A percentile compares a stretch with the other conserved stretches of the same genome.
phyloP scores from a whole-genome alignment of 2,888 invertebrate genomes.

The Coelogynopora nodosa region DNA sequence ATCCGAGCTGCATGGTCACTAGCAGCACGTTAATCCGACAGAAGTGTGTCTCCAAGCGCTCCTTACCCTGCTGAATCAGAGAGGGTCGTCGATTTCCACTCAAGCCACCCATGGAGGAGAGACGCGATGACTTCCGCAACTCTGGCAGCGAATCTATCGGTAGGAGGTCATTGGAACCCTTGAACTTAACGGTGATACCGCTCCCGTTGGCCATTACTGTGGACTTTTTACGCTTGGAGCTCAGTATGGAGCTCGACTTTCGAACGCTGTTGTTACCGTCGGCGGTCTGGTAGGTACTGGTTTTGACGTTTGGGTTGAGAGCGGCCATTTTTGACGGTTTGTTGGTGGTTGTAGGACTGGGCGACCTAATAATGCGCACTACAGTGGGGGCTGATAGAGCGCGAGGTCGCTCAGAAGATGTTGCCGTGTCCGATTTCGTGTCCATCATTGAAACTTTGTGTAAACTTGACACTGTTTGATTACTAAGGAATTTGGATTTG shows the following conservation, averaged over 20 bases:
- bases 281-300: too few relatives aligned
- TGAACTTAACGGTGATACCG: slow-evolving; percentile 20
- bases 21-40: slow-evolving; percentile 51
- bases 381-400: slow-evolving; percentile 30
- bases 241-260: background rate
- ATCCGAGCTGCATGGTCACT: slow-evolving; percentile 50
- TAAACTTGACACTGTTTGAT: too few relatives aligned
- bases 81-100: background rate
- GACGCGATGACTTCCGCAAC: background rate
- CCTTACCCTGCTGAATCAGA: slow-evolving; percentile 29
- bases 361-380: background rate
- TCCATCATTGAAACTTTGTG: too few relatives aligned
- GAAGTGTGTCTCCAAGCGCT: slow-evolving; percentile 30
- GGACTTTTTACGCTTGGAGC: background rate
- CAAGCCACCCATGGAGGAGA: background rate
- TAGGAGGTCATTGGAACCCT: slow-evolving; percentile 30
- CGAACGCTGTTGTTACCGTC: too few relatives aligned
- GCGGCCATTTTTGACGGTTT: background rate
- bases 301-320: background rate
- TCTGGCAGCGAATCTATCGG: background rate
- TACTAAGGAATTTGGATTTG: too few relatives aligned
- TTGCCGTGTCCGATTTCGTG: too few relatives aligned
- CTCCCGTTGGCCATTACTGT: background rate
- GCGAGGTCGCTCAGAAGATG: background rate
- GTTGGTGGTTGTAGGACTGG: background rate